Evolutionary conservation across 1,140 invertebrate genomes (phyloP).

Genomic region (Hesperophylax magnus): DNA sequence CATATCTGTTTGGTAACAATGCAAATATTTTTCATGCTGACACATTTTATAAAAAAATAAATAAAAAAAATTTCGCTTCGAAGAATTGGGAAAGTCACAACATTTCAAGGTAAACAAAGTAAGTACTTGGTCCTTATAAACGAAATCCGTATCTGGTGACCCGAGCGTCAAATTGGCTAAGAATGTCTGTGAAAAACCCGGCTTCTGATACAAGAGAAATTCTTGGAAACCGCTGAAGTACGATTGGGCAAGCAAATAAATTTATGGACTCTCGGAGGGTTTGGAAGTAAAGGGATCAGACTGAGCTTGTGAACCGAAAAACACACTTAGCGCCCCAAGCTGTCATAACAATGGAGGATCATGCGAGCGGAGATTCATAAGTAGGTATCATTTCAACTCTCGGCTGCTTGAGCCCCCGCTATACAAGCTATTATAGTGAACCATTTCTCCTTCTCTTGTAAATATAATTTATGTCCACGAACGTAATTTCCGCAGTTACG

Average conservation of each 20-base stretch:
- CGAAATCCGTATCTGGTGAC: background rate
- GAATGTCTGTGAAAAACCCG: background rate
- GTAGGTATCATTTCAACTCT: no score
- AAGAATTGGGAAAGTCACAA: no score
- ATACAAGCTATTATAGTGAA: no score
- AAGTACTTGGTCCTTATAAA: background rate
- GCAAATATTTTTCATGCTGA: no score
- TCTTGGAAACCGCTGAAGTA: conserved; percentile 6
- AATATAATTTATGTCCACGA: no score
- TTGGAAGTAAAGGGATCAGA: conserved; percentile 21
- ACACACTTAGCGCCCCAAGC: conserved; percentile 17
- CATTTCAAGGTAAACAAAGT: no score
- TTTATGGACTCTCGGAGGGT: conserved; percentile 18
- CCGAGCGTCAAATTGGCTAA: background rate
- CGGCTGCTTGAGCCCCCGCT: no score
- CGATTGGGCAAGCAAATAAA: conserved; percentile 24
- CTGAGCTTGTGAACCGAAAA: conserved; percentile 16
- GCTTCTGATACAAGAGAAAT: conserved; percentile 14
- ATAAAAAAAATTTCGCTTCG: no score
- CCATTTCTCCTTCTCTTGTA: no score
- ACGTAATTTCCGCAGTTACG: no score
- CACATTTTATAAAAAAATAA: no score
- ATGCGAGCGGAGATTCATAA: background rate
- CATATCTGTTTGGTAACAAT: no score
- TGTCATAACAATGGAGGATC: conserved; percentile 20